phyloP scores from a whole-genome alignment of 2,113 vertebrate species.

The Thamnophis sirtalis region DNA sequence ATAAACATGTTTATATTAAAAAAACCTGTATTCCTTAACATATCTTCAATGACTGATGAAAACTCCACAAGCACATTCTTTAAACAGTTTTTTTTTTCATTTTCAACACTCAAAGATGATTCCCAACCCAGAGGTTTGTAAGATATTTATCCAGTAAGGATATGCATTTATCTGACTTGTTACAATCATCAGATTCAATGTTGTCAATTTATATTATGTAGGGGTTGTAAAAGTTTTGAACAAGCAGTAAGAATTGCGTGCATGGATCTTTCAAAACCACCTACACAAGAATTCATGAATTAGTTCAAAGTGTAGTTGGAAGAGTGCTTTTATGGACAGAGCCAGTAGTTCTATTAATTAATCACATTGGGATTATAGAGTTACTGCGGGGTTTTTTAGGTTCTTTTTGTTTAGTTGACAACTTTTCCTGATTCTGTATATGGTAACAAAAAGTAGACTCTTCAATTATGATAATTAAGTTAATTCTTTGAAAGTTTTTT shows the following conservation, averaged over 20 bases:
- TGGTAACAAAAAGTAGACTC: slow-evolving; percentile 45
- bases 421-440: slow-evolving; percentile 41
- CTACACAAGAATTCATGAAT: neutral
- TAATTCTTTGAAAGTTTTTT: neutral
- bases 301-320: neutral
- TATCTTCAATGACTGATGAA: slow-evolving; percentile 68
- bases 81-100: accelerated
- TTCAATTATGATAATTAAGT: slow-evolving; percentile 48
- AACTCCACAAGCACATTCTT: slow-evolving; percentile 6
- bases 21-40: slow-evolving; percentile 70
- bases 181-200: neutral
- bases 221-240: neutral
- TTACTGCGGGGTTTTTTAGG: slow-evolving; percentile 25
- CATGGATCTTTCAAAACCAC: neutral
- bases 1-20: slow-evolving; percentile 76
- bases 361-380: slow-evolving; percentile 48
- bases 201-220: neutral
- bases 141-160: slow-evolving; percentile 15
- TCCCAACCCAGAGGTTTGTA: neutral
- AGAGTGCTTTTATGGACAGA: neutral
- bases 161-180: neutral
- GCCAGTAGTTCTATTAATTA: neutral
- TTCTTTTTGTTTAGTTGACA: slow-evolving; percentile 18
- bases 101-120: neutral
- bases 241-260: neutral